Percentiles rank a stretch among this genome's conserved stretches.
These are phyloP conservation scores for Lonchura striata DNA, from an alignment of 2,113 vertebrate species.

Conservation along the genomic window DNA sequence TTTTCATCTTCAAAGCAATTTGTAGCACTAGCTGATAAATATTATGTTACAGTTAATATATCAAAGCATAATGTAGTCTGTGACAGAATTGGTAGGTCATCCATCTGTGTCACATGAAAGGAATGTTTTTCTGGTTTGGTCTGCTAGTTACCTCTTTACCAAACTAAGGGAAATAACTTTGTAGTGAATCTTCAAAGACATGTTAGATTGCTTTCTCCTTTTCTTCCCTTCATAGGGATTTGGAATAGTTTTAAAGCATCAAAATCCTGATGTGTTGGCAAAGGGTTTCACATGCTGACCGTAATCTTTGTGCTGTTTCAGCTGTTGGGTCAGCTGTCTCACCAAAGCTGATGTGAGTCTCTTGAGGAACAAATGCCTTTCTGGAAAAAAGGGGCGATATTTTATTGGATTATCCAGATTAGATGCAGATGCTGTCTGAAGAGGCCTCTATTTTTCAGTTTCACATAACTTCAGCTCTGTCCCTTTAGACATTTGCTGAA, in stretches of 20 bases:
- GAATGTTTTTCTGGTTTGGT: neutral
- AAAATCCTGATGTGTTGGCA: neutral
- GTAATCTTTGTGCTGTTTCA: neutral
- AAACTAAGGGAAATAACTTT: neutral
- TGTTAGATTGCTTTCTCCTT: neutral
- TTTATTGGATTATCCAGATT: neutral
- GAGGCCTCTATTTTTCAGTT: neutral
- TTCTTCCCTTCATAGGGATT: neutral
- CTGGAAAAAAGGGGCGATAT: neutral
- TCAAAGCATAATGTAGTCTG: slow-evolving; percentile 26
- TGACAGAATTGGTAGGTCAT: slow-evolving; percentile 10
- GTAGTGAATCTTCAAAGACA: neutral
- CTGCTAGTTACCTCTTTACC: neutral
- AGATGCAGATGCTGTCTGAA: neutral
- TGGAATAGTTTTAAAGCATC: slow-evolving; percentile 14
- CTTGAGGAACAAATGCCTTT: neutral
- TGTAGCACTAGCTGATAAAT: slow-evolving; percentile 20
- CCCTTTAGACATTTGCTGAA: neutral
- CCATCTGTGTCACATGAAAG: slow-evolving; percentile 36
- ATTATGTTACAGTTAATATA: slow-evolving; percentile 47
- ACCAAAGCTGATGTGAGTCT: neutral
- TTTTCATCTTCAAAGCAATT: slow-evolving; percentile 58
- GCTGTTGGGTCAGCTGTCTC: neutral
- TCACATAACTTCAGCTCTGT: neutral
- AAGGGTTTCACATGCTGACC: neutral